Evolutionary conservation across 1,140 invertebrate species (phyloP), one percentile per base, ranked within the genome.

Genomic region (Leucophenga varia): DNA sequence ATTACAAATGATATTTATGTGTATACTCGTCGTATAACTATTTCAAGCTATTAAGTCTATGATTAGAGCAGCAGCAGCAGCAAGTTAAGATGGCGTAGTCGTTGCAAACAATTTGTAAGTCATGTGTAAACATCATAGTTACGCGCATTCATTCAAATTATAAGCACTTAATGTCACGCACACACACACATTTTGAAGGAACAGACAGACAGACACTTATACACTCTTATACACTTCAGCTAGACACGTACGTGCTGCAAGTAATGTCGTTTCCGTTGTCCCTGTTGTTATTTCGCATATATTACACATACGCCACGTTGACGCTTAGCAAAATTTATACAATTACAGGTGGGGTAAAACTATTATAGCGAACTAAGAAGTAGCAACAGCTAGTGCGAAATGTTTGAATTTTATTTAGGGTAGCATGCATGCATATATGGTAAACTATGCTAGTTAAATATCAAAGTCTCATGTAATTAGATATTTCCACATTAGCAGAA

Each of bases 101-200:
- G 60, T 64, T 64, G 56, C 63, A 55, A 68, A 67, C 63, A 67
- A 67, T 67, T 68, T 68, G 63, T 67, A 67, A 67, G 64, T 67
- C 63, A 68, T 67, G 63, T 67, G 64, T 67, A 67, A 67, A 68
- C 63, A 67, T 68, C 59, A 59, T 67, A 68, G 64, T 68, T 63
- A 59, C 54, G 59, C 64, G 59, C 59, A 68, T 63, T 68, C 55
- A 59, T 67, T 51, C 59, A 64, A 67, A 67, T 67, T 67, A 67
- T 67, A 67, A 67, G 64, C 64, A 67, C 64, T 67, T 67, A 68
- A 67, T 68, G 56, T 57, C 44, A 52, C 54, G 56, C 47, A n/a
- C n/a, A n/a, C 43, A 30, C 56, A 45, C 43, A 53, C 30, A 50
- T 13, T 38, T 14, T 22, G n/a, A 41, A 31, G 19, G 32, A n/a